Evolutionary conservation across 53 echinoderm and acorn worm species (phyloP).

Genomic region (Holothuria leucospilota): DNA sequence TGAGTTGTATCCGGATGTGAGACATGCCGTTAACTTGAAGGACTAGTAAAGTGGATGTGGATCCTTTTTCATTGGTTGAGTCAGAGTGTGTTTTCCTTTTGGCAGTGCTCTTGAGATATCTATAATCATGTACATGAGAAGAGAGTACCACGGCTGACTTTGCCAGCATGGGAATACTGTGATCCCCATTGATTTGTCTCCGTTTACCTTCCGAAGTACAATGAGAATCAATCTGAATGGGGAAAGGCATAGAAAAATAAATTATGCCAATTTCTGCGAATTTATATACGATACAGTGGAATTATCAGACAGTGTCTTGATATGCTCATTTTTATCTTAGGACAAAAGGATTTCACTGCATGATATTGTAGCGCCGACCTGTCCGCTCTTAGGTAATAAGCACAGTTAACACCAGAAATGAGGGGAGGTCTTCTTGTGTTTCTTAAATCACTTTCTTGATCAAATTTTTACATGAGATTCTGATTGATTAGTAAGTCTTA

Average conservation of each 20-base stretch:
- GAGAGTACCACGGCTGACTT: slow-evolving; percentile 36
- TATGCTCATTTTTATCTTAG: slow-evolving; percentile 6
- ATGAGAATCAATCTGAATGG: too few relatives aligned
- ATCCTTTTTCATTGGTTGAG: background rate
- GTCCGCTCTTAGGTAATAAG: too few relatives aligned
- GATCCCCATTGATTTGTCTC: slow-evolving; percentile 38
- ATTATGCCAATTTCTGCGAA: background rate
- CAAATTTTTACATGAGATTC: too few relatives aligned
- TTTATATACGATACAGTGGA: slow-evolving; percentile 29
- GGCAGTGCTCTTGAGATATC: too few relatives aligned
- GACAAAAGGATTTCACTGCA: background rate
- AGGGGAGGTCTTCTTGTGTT: too few relatives aligned
- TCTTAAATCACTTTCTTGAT: too few relatives aligned
- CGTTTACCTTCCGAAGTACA: background rate
- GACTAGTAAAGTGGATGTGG: slow-evolving; percentile 26
- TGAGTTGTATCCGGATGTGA: slow-evolving; percentile 21
- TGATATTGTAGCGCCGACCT: too few relatives aligned
- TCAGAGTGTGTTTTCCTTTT: background rate
- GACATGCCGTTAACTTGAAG: slow-evolving; percentile 36
- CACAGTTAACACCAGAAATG: too few relatives aligned
- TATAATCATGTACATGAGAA: background rate
- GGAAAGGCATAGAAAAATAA: too few relatives aligned
- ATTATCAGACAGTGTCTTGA: slow-evolving; percentile 32
- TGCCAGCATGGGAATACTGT: slow-evolving; percentile 41
- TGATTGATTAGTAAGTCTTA: too few relatives aligned